phyloP scores from a whole-genome alignment of 1,140 invertebrate genomes.

The Papilio aristodemus region DNA sequence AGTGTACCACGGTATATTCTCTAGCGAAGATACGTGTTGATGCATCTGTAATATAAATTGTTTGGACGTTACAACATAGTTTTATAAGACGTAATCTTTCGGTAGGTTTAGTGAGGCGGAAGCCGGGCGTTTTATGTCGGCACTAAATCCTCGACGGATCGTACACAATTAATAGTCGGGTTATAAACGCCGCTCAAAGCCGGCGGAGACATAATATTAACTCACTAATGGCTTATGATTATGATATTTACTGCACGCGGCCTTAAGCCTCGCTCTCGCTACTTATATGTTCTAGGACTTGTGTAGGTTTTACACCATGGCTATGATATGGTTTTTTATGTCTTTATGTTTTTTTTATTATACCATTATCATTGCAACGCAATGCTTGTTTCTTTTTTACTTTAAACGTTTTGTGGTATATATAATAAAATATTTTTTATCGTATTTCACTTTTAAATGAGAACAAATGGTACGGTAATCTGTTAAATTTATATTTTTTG shows the following conservation, averaged over 20 bases:
- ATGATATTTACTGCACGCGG: slow-evolving; percentile 75
- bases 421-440: too few species aligned
- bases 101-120: slow-evolving; percentile 35
- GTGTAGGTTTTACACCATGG: not conserved
- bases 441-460: too few species aligned
- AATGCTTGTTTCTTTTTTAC: not conserved
- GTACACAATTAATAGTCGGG: slow-evolving; percentile 67
- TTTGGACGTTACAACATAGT: slow-evolving; percentile 22
- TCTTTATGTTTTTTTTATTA: slow-evolving; percentile 6
- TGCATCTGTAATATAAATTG: slow-evolving; percentile 17
- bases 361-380: too few species aligned
- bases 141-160: slow-evolving; percentile 50
- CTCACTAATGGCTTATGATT: slow-evolving; percentile 74
- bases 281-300: not conserved
- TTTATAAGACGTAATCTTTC: slow-evolving; percentile 36
- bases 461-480: too few species aligned
- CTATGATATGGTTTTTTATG: not conserved
- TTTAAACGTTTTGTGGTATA: too few species aligned
- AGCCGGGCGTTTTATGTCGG: slow-evolving; percentile 45
- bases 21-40: not conserved
- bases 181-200: slow-evolving; percentile 67
- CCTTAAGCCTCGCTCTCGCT: slow-evolving; percentile 56
- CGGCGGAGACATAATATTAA: slow-evolving; percentile 71
- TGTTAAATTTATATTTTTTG: too few species aligned
- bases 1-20: not conserved